Evolutionary conservation across 1,140 invertebrate species (phyloP).

Genomic region (Drosophila sp.): DNA sequence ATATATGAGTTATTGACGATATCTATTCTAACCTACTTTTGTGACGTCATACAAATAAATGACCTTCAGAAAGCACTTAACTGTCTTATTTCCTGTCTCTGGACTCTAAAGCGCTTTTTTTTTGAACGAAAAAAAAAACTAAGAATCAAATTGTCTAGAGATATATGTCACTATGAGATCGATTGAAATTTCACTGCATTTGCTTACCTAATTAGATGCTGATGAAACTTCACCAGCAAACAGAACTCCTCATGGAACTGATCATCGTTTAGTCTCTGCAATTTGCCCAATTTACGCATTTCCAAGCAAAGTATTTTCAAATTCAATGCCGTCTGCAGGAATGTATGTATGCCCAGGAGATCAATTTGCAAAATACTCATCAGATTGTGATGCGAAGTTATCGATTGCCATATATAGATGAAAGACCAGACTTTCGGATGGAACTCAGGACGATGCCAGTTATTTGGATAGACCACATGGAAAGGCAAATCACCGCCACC

Average conservation of each 20-base stretch:
- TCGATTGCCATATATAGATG: constrained; percentile 46
- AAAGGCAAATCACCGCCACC: constrained; percentile 39
- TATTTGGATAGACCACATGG: constrained; percentile 51
- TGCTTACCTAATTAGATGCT: constrained; percentile 62
- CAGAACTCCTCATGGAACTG: constrained; percentile 37
- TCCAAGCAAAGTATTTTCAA: constrained; percentile 60
- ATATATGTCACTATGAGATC: neutral
- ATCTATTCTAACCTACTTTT: too few species aligned
- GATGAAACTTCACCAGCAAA: constrained; percentile 51
- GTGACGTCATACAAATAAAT: too few species aligned
- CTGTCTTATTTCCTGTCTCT: too few species aligned
- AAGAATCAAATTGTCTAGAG: too few species aligned
- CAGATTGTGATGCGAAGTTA: constrained; percentile 44
- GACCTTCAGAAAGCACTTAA: too few species aligned
- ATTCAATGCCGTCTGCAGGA: constrained; percentile 67
- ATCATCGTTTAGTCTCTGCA: constrained; percentile 10
- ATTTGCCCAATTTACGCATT: constrained; percentile 41
- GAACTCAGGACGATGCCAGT: constrained; percentile 33
- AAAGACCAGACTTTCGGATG: constrained; percentile 37
- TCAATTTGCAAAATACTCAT: constrained; percentile 55
- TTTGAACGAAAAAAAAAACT: too few species aligned
- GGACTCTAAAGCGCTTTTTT: too few species aligned
- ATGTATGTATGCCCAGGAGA: constrained; percentile 48
- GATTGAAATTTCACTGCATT: neutral
- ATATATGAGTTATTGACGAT: too few species aligned